Evolutionary conservation across 2,888 invertebrate species (phyloP).

Genomic region (Chrysomela aeneicollis): DNA sequence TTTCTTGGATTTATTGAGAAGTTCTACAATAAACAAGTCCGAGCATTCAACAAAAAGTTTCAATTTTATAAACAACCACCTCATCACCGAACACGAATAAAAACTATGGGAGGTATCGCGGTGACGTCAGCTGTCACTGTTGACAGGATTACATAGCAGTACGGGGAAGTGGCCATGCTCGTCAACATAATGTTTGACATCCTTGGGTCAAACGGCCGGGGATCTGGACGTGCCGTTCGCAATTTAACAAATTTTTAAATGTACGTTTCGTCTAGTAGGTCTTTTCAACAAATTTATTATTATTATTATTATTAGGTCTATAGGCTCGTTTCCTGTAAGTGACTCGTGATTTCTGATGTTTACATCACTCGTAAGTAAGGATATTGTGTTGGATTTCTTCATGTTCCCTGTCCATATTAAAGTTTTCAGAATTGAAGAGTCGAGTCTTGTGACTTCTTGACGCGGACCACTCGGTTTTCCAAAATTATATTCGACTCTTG

Average conservation of each 20-base stretch:
- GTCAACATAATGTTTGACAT: too few species aligned
- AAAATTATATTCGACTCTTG: neutral
- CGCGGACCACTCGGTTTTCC: neutral
- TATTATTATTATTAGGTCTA: slow-evolving; percentile 35
- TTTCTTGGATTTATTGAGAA: too few species aligned
- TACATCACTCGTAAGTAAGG: slow-evolving; percentile 34
- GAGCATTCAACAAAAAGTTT: too few species aligned
- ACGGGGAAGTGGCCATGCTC: too few species aligned
- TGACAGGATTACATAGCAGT: too few species aligned
- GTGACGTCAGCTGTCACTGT: too few species aligned
- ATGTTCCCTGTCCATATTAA: slow-evolving; percentile 26
- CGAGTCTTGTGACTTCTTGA: neutral
- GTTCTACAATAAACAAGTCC: too few species aligned
- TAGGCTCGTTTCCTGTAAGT: slow-evolving; percentile 35
- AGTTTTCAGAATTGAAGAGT: slow-evolving; percentile 15
- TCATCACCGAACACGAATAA: too few species aligned
- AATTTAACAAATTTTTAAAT: slow-evolving; percentile 42
- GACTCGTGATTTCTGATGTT: slow-evolving; percentile 28
- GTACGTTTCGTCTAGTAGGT: slow-evolving; percentile 35
- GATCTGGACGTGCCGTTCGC: slow-evolving; percentile 30
- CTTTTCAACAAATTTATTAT: slow-evolving; percentile 37
- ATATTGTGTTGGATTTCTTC: slow-evolving; percentile 17
- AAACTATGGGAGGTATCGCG: too few species aligned
- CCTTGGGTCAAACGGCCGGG: too few species aligned
- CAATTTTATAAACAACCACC: too few species aligned